A percentile compares a stretch with the other conserved stretches of the same genome.
phyloP scores from a whole-genome alignment of 2,113 vertebrate species.

The Oreotrochilus melanogaster region DNA sequence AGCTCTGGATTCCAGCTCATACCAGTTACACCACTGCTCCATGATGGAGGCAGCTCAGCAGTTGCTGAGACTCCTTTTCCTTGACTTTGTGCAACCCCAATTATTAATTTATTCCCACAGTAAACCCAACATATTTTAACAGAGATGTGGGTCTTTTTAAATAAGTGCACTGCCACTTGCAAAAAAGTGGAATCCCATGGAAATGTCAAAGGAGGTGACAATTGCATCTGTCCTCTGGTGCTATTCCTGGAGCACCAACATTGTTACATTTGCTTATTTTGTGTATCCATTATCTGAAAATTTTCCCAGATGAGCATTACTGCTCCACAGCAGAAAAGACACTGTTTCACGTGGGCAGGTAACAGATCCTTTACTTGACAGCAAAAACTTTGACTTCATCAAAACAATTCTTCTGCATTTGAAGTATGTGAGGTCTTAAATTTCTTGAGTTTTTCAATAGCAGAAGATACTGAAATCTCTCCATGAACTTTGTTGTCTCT shows the following conservation, averaged over 20 bases:
- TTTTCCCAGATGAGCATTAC: neutral
- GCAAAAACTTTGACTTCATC: conserved; percentile 22
- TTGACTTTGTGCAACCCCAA: accelerated
- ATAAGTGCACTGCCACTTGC: neutral
- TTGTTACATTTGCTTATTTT: neutral
- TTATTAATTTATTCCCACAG: neutral
- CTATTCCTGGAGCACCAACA: neutral
- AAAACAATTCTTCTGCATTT: conserved; percentile 91
- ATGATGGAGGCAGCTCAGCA: neutral
- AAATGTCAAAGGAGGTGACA: neutral
- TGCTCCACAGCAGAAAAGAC: neutral
- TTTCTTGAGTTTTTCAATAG: conserved; percentile 84
- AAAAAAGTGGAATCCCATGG: neutral
- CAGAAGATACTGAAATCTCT: conserved; percentile 82
- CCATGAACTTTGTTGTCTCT: conserved; percentile 95
- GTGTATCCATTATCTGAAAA: neutral
- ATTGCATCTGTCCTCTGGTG: neutral
- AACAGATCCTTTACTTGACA: neutral
- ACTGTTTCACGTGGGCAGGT: neutral
- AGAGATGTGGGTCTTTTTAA: neutral
- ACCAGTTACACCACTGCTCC: neutral
- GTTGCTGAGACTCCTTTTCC: neutral
- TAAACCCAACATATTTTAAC: neutral
- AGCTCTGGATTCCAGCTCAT: neutral
- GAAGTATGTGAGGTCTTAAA: conserved; percentile 81